These are phyloP conservation scores for Lasaia peninsularis DNA, from an alignment of 1,140 invertebrate species.

Conservation along the genomic window DNA sequence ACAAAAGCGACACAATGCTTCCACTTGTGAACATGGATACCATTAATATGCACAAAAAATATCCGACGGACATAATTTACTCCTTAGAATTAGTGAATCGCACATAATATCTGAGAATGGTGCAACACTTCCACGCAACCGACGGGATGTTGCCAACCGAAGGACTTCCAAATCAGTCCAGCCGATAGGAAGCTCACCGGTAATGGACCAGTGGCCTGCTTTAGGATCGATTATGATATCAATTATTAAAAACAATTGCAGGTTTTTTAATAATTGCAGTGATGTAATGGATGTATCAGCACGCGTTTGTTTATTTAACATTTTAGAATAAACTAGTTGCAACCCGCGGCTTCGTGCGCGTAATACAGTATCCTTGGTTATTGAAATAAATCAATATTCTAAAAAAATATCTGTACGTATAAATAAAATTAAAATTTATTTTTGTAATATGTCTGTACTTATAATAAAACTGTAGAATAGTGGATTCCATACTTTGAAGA, in stretches of 20 bases:
- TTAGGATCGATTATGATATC: neutral
- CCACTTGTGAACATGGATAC: neutral
- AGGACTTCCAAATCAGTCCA: neutral
- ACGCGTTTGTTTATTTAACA: too few species aligned
- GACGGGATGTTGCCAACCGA: slow-evolving; percentile 2
- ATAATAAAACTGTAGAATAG: too few species aligned
- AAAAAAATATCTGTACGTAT: too few species aligned
- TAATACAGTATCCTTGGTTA: too few species aligned
- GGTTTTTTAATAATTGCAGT: too few species aligned
- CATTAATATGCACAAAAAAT: neutral
- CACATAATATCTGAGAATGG: neutral
- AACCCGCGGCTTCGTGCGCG: too few species aligned
- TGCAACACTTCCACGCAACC: neutral
- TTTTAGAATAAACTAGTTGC: too few species aligned
- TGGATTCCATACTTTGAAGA: too few species aligned
- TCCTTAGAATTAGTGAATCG: slow-evolving; percentile 1
- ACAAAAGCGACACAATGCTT: neutral
- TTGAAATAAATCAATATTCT: too few species aligned
- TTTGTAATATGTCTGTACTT: too few species aligned
- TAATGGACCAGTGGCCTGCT: neutral
- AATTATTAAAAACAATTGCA: neutral
- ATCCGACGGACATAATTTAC: neutral
- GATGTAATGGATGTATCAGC: too few species aligned
- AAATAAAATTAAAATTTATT: too few species aligned
- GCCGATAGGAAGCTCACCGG: neutral